Evolutionary conservation across 2,888 invertebrate genomes (phyloP), one percentile per base, ranked within the genome.

Genomic region (Drosophila crucigera): DNA sequence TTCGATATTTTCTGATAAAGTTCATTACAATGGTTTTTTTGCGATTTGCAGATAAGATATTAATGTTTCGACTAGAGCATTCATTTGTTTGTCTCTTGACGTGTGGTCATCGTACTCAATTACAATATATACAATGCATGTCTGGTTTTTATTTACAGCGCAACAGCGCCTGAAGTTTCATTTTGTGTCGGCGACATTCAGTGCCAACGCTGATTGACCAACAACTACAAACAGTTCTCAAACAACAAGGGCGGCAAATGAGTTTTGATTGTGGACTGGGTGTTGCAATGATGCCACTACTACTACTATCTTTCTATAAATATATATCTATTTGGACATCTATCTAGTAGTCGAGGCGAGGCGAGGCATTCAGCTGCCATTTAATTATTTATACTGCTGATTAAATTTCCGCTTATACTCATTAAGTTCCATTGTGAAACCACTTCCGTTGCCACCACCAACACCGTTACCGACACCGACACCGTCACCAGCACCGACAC

Each of bases 331-430:
- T 56, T 72, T 43, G 53, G 62, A n/a, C 53, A 64, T 72, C 60
- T 77, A 58, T 65, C 33, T 47, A 35, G 37, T 60, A 77, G 62
- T 68, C 22, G 1, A 54, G 33, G 16, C 33, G 16, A 4, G 73
- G 31, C 72, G 66, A 64, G 16, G 37, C 33, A 80, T 82, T 80
- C 80, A 85, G 79, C 88, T 85, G 89, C 82, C 85, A 85, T 85
- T 85, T 90, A 90, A 88, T 90, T 90, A 85, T 85, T 90, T 90
- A 85, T 90, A 85, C 89, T 90, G 88, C 85, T 85, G 85, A 90
- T 85, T 85, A 90, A 90, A 90, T 85, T 88, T 90, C 90, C 85
- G 85, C 85, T 85, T 90, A 90, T 85, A 85, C 90, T 85, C 89
- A 88, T 85, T 85, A 85, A 85, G 89, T 88, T 87, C 78, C 78